Conservation (phyloP, 2,888 invertebrate species). For the Drosophila eohydei region DNA sequence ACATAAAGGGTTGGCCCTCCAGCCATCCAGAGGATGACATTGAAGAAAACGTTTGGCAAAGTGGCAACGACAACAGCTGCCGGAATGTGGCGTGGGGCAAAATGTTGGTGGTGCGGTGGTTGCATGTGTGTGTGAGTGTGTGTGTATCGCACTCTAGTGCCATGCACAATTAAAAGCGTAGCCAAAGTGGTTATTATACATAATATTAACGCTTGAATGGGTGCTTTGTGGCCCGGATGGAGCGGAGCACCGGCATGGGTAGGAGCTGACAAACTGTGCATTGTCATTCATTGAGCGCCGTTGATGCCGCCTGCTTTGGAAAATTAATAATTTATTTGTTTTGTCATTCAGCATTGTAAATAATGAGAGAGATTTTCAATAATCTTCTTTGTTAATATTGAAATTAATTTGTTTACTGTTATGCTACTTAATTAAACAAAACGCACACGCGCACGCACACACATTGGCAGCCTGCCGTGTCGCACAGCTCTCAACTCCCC, state of each 20-base stretch:
- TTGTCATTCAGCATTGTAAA: constrained; percentile 79
- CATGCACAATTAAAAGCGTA: constrained; percentile 75
- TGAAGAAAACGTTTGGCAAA: constrained; percentile 62
- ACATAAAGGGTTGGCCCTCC: constrained; percentile 15
- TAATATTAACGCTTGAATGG: constrained; percentile 79
- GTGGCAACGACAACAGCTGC: constrained; percentile 52
- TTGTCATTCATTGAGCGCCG: constrained; percentile 59
- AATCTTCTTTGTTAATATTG: constrained; percentile 81
- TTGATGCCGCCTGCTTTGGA: constrained; percentile 42
- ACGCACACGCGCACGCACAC: constrained; percentile 40
- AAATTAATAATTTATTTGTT: constrained; percentile 80
- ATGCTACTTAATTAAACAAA: constrained; percentile 80
- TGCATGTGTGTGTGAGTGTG: constrained; percentile 10
- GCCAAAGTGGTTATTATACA: constrained; percentile 77
- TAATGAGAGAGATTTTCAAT: constrained; percentile 81
- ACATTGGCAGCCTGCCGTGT: constrained; percentile 17
- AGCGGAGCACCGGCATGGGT: constrained; percentile 8
- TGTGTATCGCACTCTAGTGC: constrained; percentile 50
- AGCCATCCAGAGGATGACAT: constrained; percentile 50
- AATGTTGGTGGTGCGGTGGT: background rate
- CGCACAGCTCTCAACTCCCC: constrained; percentile 28
- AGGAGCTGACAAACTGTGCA: constrained; percentile 40
- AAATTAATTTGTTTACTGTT: constrained; percentile 81
- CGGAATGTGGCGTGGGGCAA: constrained; percentile 20
- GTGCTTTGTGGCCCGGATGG: constrained; percentile 62